A percentile compares a stretch with the other conserved stretches of the same genome.
These are phyloP conservation scores for Girardinus metallicus DNA, from an alignment of 2,797 vertebrate species.

Conservation along the genomic window DNA sequence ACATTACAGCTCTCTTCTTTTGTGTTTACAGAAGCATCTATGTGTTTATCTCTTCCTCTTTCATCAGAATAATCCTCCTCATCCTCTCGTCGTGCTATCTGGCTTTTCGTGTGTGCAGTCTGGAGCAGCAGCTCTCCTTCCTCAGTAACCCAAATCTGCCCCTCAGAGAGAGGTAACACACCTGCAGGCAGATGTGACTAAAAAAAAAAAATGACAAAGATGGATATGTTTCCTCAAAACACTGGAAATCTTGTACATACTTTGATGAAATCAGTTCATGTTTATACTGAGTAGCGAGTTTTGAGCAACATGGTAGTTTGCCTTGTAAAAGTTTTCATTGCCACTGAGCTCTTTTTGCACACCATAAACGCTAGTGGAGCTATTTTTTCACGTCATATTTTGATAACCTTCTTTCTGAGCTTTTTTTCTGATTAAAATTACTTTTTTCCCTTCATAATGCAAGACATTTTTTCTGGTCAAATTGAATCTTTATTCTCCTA, in stretches of 20 bases:
- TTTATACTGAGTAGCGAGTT: neutral
- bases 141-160: conserved; percentile 80
- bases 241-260: neutral
- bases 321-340: neutral
- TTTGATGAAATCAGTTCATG: neutral
- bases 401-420: neutral
- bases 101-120: conserved; percentile 93
- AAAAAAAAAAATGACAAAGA: neutral
- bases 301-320: neutral
- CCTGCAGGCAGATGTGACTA: neutral
- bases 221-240: neutral
- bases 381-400: neutral
- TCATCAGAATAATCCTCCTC: conserved; percentile 88
- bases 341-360: neutral
- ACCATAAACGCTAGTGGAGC: neutral
- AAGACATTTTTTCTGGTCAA: too few relatives aligned
- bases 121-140: conserved; percentile 92
- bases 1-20: conserved; percentile 31
- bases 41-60: conserved; percentile 11
- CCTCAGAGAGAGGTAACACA: conserved; percentile 82
- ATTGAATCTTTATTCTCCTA: too few relatives aligned
- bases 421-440: neutral
- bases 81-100: conserved; percentile 93
- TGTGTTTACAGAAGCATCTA: neutral
- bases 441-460: too few relatives aligned